Base-by-base conservation (phyloP, 2,797 vertebrate genomes). In the Trachops cirrhosus region DNA sequence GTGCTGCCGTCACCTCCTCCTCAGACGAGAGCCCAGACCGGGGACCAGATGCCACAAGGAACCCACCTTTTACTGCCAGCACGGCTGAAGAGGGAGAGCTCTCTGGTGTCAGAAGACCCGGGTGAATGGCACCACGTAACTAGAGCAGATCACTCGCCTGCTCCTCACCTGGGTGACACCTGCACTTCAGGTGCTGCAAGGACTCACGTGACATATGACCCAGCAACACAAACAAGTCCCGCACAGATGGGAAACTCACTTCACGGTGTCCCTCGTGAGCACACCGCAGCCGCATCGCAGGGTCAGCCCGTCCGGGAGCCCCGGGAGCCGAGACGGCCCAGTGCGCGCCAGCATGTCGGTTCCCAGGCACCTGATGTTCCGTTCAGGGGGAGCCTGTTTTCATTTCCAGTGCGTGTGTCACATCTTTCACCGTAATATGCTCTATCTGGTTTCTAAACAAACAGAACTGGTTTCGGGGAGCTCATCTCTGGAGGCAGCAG, bases 371-470 rank as follows among this genome's bases (percentile, higher is more conserved):
- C 44, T 32, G 26, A 68, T 5, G 52, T 44, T 93, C 57, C 34
- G 50, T 19, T 34, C 62, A 59, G 37, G 54, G 74, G 64, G n/a
- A 71, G 29, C 7, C n/a, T 41, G 48, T 57, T 79, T 93, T 57
- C 32, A 91, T 52, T 90, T 52, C 54, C 39, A 84, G 34, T 57
- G 4, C 32, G 5, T 22, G 24, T 83, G 11, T 62, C 73, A 52
- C 52, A 77, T 44, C 85, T 86, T 52, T 68, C 16, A 54, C 74
- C 34, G 39, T 41, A 70, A 52, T 39, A 50, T 44, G 67, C 68
- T 29, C 26, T 70, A 52, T 93, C 59, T 94, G 41, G 29, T 93
- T 89, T 71, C 93, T 59, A 92, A 91, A 96, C 50, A 96, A 95
- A 92, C 68, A 75, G 83, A 95, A 92, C 62, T 91, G 67, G 50